These are phyloP conservation scores for Xylocampa areola DNA, from an alignment of 2,888 invertebrate genomes.

Conservation along the genomic window DNA sequence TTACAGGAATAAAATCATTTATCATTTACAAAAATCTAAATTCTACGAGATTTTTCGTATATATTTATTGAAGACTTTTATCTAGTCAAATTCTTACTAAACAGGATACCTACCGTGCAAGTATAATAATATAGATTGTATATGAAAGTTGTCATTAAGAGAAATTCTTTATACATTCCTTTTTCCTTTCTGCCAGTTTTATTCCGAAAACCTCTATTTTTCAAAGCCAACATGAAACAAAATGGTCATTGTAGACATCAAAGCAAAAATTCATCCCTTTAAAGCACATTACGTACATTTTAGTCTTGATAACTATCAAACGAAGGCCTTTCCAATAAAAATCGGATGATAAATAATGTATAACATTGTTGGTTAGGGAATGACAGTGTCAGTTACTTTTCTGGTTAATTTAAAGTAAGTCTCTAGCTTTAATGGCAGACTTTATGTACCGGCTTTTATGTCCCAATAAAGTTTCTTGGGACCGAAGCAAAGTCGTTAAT, in stretches of 20 bases:
- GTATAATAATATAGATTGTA: too few relatives aligned
- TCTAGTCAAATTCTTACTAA: too few relatives aligned
- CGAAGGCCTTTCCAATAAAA: conserved; percentile 48
- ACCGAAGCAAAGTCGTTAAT: conserved; percentile 82
- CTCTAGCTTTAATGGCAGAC: conserved; percentile 77
- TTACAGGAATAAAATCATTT: too few relatives aligned
- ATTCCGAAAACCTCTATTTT: too few relatives aligned
- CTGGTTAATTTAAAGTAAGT: conserved; percentile 86
- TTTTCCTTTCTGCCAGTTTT: too few relatives aligned
- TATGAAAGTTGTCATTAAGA: too few relatives aligned
- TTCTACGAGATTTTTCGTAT: too few relatives aligned
- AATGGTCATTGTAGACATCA: conserved; percentile 12
- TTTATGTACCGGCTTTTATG: conserved; percentile 85
- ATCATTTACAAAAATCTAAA: too few relatives aligned
- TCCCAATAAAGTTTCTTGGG: conserved; percentile 82
- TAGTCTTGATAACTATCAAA: conserved; percentile 41
- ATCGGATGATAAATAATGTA: conserved; percentile 56
- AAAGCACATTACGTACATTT: conserved; percentile 26
- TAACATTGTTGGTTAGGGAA: conserved; percentile 59
- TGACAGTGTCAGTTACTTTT: conserved; percentile 69
- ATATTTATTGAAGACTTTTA: too few relatives aligned
- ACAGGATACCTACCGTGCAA: too few relatives aligned
- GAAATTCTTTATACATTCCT: too few relatives aligned
- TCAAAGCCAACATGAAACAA: conserved; percentile 9
- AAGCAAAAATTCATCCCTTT: conserved; percentile 11